These are phyloP conservation scores for Orientallactaga sibirica DNA, from an alignment of 2,797 vertebrate species.

Conservation along the genomic window DNA sequence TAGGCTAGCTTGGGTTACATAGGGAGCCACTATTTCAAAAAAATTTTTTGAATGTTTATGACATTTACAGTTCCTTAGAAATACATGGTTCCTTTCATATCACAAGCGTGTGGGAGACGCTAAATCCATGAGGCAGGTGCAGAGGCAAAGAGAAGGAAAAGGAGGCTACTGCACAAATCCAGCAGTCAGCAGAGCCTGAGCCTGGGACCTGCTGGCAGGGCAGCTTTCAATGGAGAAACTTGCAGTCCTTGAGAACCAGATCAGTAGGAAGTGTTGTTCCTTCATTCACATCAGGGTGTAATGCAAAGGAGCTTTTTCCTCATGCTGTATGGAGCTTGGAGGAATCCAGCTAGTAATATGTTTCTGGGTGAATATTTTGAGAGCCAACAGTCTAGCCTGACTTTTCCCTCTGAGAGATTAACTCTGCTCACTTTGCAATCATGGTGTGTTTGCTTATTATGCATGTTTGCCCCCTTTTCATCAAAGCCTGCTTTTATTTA, in stretches of 20 bases:
- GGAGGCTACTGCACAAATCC: accelerated
- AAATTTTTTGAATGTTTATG: background rate
- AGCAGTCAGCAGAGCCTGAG: no score
- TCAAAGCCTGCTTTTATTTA: background rate
- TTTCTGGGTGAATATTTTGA: background rate
- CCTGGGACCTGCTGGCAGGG: background rate
- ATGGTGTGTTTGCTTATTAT: background rate
- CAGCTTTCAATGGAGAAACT: no score
- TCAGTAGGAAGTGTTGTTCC: no score
- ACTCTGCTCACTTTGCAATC: background rate
- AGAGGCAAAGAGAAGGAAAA: background rate
- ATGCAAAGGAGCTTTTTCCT: background rate
- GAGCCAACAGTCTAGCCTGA: background rate
- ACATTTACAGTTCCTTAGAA: background rate
- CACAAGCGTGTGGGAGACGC: accelerated
- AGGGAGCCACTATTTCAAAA: background rate
- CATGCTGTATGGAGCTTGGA: no score
- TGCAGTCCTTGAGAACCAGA: background rate
- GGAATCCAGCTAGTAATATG: background rate
- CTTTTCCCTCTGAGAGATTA: background rate
- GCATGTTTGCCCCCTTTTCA: no score
- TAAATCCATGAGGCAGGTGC: no score
- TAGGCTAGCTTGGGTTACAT: background rate
- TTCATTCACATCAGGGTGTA: background rate
- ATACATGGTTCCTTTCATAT: background rate